Evolutionary conservation across 2,797 vertebrate genomes (phyloP).

Genomic region (Dromococcyx pavoninus): DNA sequence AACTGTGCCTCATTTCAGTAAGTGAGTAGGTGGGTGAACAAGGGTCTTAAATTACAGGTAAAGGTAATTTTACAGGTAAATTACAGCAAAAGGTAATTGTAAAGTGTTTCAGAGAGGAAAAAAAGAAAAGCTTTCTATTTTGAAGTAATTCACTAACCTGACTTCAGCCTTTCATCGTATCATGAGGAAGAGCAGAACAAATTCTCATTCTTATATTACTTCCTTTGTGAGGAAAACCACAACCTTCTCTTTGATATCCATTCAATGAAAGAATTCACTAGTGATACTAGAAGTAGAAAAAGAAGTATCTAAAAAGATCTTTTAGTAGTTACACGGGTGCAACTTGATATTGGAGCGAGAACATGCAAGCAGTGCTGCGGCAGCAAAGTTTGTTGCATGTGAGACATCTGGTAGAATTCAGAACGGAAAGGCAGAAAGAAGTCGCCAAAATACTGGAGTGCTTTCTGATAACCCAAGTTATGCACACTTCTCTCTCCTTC

Average conservation of each 20-base stretch:
- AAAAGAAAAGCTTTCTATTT: conserved; percentile 21
- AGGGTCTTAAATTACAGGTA: conserved; percentile 10
- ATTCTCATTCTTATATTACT: conserved; percentile 17
- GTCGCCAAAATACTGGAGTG: background rate
- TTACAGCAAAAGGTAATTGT: conserved; percentile 38
- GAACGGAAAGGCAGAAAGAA: background rate
- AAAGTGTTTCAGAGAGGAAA: conserved; percentile 29
- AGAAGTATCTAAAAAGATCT: background rate
- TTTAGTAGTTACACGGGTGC: background rate
- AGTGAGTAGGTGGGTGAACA: conserved; percentile 2
- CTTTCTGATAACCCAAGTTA: background rate
- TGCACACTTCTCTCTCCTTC: background rate
- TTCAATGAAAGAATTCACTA: background rate
- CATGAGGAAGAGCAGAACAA: background rate
- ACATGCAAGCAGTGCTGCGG: rapidly evolving
- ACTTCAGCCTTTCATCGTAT: background rate
- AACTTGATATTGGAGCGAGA: background rate
- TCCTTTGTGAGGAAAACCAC: conserved; percentile 4
- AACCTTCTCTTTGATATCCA: background rate
- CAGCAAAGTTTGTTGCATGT: background rate
- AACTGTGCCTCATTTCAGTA: background rate
- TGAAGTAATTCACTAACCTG: background rate
- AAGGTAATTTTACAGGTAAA: conserved; percentile 38
- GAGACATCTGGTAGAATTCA: background rate
- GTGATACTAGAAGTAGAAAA: background rate